A percentile compares a stretch with the other conserved stretches of the same genome.
phyloP scores from a whole-genome alignment of 30 jellyfish, hydroid and myxozoan genomes.

The Calvadosia cruxmelitensis region DNA sequence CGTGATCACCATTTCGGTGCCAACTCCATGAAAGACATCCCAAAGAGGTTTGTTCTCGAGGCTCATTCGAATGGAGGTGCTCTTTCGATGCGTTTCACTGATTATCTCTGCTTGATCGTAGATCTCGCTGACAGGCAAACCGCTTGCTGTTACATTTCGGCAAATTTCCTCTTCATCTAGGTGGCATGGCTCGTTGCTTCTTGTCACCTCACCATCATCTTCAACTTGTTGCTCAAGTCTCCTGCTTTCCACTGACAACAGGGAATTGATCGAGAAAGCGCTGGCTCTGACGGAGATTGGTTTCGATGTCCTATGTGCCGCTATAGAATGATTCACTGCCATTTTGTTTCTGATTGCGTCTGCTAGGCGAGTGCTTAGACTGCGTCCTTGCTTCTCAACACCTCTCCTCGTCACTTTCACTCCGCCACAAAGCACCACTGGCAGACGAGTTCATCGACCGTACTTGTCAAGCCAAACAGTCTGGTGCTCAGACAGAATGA shows the following conservation, averaged over 20 bases:
- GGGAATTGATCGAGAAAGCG: conserved; percentile 46
- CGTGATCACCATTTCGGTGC: conserved; percentile 86
- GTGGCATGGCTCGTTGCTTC: background rate
- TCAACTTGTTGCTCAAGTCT: conserved; percentile 7
- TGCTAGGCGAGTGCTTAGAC: too few species aligned
- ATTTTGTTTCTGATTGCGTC: background rate
- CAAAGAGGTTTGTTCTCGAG: conserved; percentile 61
- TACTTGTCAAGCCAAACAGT: conserved; percentile 6
- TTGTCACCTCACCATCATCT: conserved; percentile 8
- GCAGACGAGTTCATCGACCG: background rate
- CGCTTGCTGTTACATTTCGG: too few species aligned
- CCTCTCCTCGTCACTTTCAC: background rate
- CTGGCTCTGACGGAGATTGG: conserved; percentile 7
- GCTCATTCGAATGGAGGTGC: conserved; percentile 34
- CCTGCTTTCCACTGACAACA: conserved; percentile 9
- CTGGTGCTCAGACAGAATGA: conserved; percentile 33
- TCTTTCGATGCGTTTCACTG: background rate
- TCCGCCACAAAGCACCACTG: background rate
- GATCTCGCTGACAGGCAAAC: too few species aligned
- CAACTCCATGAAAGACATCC: conserved; percentile 64
- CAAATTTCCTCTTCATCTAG: background rate
- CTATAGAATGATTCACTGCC: background rate
- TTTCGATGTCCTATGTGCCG: too few species aligned
- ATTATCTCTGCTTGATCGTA: background rate
- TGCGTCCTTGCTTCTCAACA: too few species aligned